A percentile compares a stretch with the other conserved stretches of the same genome.
phyloP scores from a whole-genome alignment of 2,113 vertebrate species.

The Ahaetulla prasina region DNA sequence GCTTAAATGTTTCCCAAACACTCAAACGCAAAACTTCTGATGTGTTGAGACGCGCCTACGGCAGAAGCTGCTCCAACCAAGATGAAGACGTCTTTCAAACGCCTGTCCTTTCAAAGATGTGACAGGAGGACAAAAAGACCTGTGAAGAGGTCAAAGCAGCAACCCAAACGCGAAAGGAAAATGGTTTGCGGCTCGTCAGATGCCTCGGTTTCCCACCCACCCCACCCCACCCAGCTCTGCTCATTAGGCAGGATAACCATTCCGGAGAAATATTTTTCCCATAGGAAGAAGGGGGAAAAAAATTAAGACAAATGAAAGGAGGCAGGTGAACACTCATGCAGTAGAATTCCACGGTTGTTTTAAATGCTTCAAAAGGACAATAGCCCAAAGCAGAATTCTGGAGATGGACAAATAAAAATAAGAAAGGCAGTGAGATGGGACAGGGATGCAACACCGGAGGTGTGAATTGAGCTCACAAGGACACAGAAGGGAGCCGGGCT shows the following conservation, averaged over 20 bases:
- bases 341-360: background rate
- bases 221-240: slow-evolving; percentile 34
- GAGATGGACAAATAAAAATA: slow-evolving; percentile 46
- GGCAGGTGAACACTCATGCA: slow-evolving; percentile 50
- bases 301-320: slow-evolving; percentile 20
- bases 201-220: background rate
- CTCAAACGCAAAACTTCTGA: background rate
- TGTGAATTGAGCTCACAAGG: background rate
- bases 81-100: slow-evolving; percentile 50
- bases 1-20: background rate
- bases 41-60: background rate
- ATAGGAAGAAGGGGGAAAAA: slow-evolving; percentile 28
- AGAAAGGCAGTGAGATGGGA: background rate
- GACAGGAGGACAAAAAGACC: slow-evolving; percentile 52
- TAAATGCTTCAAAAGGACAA: background rate
- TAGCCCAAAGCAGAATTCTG: slow-evolving; percentile 36
- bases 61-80: slow-evolving; percentile 53
- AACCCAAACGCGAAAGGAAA: slow-evolving; percentile 28
- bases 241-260: slow-evolving; percentile 51
- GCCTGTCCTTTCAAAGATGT: slow-evolving; percentile 58
- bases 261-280: slow-evolving; percentile 41
- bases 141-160: slow-evolving; percentile 39
- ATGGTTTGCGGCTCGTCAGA: background rate
- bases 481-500: background rate
- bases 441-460: slow-evolving; percentile 36